A percentile compares a stretch with the other conserved stretches of the same genome.
Evolutionary conservation across 2,888 invertebrate genomes (phyloP).

Genomic region (Omphaloscelis lunosa): DNA sequence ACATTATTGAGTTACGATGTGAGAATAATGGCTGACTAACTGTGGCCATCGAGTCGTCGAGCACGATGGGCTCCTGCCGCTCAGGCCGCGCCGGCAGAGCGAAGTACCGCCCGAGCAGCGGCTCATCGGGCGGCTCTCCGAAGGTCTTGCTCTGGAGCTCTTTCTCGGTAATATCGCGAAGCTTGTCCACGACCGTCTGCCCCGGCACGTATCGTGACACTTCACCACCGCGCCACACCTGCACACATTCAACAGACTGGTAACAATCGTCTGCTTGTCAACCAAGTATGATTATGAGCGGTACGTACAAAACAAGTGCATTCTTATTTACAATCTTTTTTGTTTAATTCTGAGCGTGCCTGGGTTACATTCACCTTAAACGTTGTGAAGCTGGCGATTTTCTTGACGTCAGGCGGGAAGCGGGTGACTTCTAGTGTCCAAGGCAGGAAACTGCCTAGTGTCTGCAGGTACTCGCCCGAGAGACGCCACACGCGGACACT

Average conservation of each 20-base stretch:
- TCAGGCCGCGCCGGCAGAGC: slow-evolving; percentile 89
- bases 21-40: slow-evolving; percentile 15
- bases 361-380: slow-evolving; percentile 89
- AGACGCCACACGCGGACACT: slow-evolving; percentile 94
- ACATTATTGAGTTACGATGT: neutral
- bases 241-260: slow-evolving; percentile 3
- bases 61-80: slow-evolving; percentile 85
- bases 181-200: slow-evolving; percentile 84
- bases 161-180: slow-evolving; percentile 83
- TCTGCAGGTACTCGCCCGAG: slow-evolving; percentile 93
- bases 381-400: slow-evolving; percentile 94
- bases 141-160: slow-evolving; percentile 86
- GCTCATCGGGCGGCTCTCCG: slow-evolving; percentile 89
- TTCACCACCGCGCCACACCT: slow-evolving; percentile 87
- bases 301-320: neutral
- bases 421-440: slow-evolving; percentile 91
- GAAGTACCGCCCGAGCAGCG: slow-evolving; percentile 91
- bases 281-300: neutral
- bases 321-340: neutral
- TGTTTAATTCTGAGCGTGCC: neutral
- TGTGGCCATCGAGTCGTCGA: slow-evolving; percentile 92
- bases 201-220: slow-evolving; percentile 89
- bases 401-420: slow-evolving; percentile 94
- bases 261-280: neutral
- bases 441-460: slow-evolving; percentile 93